These are phyloP conservation scores for Planiliza haematocheilus DNA, from an alignment of 2,113 vertebrate species.

Conservation along the genomic window DNA sequence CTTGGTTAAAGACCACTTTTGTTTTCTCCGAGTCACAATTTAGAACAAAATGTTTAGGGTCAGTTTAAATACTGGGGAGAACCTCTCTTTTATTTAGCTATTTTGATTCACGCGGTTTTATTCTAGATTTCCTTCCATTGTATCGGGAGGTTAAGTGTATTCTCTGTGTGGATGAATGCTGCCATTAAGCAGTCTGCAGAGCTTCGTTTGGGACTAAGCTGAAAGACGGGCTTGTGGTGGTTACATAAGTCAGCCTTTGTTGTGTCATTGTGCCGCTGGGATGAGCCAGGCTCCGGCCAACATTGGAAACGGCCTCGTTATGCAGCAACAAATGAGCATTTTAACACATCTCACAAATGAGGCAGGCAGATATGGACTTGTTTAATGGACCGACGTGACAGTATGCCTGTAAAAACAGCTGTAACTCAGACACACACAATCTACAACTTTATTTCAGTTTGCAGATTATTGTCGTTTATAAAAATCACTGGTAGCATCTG, in stretches of 20 bases:
- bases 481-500: too few species aligned
- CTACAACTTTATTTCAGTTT: neutral
- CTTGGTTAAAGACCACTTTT: conserved; percentile 17
- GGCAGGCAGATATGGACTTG: neutral
- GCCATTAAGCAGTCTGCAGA: conserved; percentile 52
- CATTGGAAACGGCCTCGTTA: conserved; percentile 56
- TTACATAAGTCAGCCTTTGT: conserved; percentile 74
- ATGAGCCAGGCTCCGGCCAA: conserved; percentile 31
- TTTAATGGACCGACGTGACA: neutral
- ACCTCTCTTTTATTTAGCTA: conserved; percentile 24
- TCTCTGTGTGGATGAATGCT: conserved; percentile 56
- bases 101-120: conserved; percentile 21
- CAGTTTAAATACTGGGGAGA: neutral
- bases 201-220: conserved; percentile 44
- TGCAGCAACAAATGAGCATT: conserved; percentile 25
- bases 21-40: conserved; percentile 20
- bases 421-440: neutral
- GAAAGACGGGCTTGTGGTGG: conserved; percentile 65
- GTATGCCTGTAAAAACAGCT: neutral
- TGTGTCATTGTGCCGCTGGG: conserved; percentile 54
- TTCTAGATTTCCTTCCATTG: conserved; percentile 30
- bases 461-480: too few species aligned
- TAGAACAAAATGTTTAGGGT: conserved; percentile 1
- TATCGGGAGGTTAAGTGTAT: conserved; percentile 16
- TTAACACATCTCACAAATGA: conserved; percentile 19